phyloP scores from a whole-genome alignment of 2,888 invertebrate species.

The Acronicta alni region DNA sequence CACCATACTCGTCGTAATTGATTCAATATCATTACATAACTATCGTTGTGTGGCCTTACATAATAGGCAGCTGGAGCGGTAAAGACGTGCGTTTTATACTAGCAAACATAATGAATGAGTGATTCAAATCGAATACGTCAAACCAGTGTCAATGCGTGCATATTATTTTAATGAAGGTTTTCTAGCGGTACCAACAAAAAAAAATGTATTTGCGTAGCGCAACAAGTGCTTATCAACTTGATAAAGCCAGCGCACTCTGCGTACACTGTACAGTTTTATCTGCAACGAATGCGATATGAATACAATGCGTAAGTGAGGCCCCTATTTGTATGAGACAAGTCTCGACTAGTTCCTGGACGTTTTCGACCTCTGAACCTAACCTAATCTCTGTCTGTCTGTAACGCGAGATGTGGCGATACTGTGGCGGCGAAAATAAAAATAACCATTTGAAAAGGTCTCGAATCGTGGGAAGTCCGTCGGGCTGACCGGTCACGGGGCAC shows the following conservation, averaged over 20 bases:
- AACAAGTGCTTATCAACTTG: slow-evolving; percentile 16
- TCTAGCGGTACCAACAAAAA: slow-evolving; percentile 18
- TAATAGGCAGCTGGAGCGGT: slow-evolving; percentile 52
- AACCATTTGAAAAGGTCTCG: slow-evolving; percentile 42
- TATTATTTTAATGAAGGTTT: slow-evolving; percentile 33
- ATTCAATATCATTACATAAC: slow-evolving; percentile 78
- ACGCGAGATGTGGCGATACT: slow-evolving; percentile 58
- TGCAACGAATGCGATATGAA: slow-evolving; percentile 20
- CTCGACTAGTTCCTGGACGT: slow-evolving; percentile 59
- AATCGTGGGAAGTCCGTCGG: slow-evolving; percentile 51
- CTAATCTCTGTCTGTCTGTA: slow-evolving; percentile 49
- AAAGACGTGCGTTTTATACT: slow-evolving; percentile 35
- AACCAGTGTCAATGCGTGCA: slow-evolving; percentile 35
- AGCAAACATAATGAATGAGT: slow-evolving; percentile 49
- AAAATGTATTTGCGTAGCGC: background rate
- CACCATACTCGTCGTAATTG: slow-evolving; percentile 74
- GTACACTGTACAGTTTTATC: slow-evolving; percentile 12
- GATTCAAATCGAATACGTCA: slow-evolving; percentile 33
- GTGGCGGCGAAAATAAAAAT: slow-evolving; percentile 61
- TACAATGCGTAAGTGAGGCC: slow-evolving; percentile 2
- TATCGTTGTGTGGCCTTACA: slow-evolving; percentile 70
- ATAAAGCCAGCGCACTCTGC: slow-evolving; percentile 1
- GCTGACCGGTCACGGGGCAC: slow-evolving; percentile 64
- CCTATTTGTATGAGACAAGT: slow-evolving; percentile 38
- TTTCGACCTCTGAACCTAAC: slow-evolving; percentile 70